Evolutionary conservation across 2,888 invertebrate genomes (phyloP), one percentile per base, ranked within the genome.

Genomic region (Corythucha ciliata): DNA sequence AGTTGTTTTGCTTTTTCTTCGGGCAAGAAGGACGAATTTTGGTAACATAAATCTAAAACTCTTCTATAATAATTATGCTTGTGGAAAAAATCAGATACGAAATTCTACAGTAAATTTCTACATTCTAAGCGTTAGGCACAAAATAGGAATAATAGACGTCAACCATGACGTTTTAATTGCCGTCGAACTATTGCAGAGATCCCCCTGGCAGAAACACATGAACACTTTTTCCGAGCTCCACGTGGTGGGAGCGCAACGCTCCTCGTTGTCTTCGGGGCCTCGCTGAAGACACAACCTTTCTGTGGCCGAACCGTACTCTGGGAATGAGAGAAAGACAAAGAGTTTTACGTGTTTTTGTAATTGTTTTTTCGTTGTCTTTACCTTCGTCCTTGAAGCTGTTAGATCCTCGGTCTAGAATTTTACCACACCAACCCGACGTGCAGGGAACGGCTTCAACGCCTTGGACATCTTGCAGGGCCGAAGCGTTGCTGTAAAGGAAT

Each of bases 361-460:
- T 29, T 12, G 12, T 8, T 12, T 12, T 12, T 10, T 4, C 12
- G 16, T 21, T 6, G 2, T 24, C 60, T 61, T 67, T 69, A 85
- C 88, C 89, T 58, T 68, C 68, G 65, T 80, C 79, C 65, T 83
- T 80, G 59, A 82, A 77, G 44, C 81, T 72, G 61, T 81, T 81
- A 59, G 80, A 81, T 52, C 83, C 82, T 12, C 70, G 71, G 68
- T 91, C 90, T 29, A 88, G 77, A 45, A 89, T 80, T 72, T 92
- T 92, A 21, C 85, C 87, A 64, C 92, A 92, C 92, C 92, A 92
- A 32, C 90, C 90, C 0, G 88, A 88, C 1, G 87, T 83, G 63
- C 91, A 91, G 0, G 86, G 84, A 10, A 81, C 77, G 1, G 82
- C 78, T 62, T 81, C 75, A 1, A 90, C 77, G 0, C 88, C 88